Evolutionary conservation across 1,140 invertebrate genomes (phyloP).

Genomic region (Vollenhovia emeryi): DNA sequence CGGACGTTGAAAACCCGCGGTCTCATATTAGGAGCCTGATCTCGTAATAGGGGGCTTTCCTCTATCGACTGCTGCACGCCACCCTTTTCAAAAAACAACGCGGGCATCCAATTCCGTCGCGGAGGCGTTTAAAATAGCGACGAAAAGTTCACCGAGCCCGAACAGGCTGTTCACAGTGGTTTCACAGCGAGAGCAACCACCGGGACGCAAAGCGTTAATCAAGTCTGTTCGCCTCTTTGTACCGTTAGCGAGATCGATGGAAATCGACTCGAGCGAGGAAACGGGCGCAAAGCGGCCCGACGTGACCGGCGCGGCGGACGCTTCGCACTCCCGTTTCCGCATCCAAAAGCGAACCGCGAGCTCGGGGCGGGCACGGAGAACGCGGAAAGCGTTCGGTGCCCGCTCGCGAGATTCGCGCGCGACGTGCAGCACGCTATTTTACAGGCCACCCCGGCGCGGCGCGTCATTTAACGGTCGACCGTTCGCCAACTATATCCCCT

Average conservation of each 20-base stretch:
- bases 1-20: too few relatives aligned
- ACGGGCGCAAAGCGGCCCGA: neutral
- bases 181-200: too few relatives aligned
- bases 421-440: neutral
- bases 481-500: conserved; percentile 32
- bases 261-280: neutral
- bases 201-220: too few relatives aligned
- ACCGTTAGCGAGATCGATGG: neutral
- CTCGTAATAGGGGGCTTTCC: too few relatives aligned
- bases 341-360: neutral
- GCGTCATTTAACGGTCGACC: conserved; percentile 41
- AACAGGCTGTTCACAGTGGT: too few relatives aligned
- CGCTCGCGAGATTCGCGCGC: conserved; percentile 50
- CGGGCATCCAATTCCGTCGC: too few relatives aligned
- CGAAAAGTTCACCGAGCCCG: too few relatives aligned
- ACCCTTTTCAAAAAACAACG: too few relatives aligned
- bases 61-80: too few relatives aligned
- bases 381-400: conserved; percentile 55
- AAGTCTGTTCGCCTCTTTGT: neutral
- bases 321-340: neutral
- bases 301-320: too few relatives aligned
- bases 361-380: conserved; percentile 24
- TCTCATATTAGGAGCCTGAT: too few relatives aligned
- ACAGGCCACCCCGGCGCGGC: neutral
- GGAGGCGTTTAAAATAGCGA: too few relatives aligned